These are phyloP conservation scores for Pyrgilauda ruficollis DNA, from an alignment of 2,113 vertebrate species.

Conservation along the genomic window DNA sequence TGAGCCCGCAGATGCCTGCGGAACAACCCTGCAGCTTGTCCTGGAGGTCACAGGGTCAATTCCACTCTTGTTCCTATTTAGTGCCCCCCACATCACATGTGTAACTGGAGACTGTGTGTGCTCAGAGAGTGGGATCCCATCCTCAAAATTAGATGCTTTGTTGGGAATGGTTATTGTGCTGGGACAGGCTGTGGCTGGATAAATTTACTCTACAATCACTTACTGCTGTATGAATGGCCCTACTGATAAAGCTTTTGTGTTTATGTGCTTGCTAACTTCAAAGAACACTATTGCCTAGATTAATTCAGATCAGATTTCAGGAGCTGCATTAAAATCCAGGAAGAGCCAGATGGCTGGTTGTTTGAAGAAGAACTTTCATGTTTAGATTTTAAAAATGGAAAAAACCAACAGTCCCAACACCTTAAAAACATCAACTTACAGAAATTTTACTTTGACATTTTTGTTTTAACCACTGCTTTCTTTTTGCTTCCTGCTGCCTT, in stretches of 20 bases:
- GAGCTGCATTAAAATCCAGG: slow-evolving; percentile 25
- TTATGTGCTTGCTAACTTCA: slow-evolving; percentile 58
- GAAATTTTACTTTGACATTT: background rate
- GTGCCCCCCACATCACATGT: background rate
- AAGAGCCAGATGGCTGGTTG: slow-evolving; percentile 55
- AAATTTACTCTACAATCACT: slow-evolving; percentile 14
- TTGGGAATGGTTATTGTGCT: background rate
- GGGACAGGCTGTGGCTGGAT: background rate
- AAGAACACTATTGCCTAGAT: slow-evolving; percentile 43
- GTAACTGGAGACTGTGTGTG: background rate
- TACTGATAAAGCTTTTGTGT: slow-evolving; percentile 58
- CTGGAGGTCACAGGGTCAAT: background rate
- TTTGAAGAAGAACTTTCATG: slow-evolving; percentile 57
- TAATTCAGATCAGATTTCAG: slow-evolving; percentile 62
- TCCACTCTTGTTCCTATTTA: slow-evolving; percentile 5
- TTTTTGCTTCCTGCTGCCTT: background rate
- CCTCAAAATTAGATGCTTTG: background rate
- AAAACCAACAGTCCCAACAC: background rate
- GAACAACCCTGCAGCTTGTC: background rate
- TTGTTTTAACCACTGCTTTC: background rate
- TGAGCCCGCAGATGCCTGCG: background rate
- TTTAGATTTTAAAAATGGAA: slow-evolving; percentile 14
- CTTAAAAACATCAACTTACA: background rate
- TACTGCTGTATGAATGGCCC: slow-evolving; percentile 35
- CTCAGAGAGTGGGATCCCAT: background rate